Evolutionary conservation across 2,888 invertebrate species (phyloP), one percentile per base, ranked within the genome.

Genomic region (Pheosia tremula): DNA sequence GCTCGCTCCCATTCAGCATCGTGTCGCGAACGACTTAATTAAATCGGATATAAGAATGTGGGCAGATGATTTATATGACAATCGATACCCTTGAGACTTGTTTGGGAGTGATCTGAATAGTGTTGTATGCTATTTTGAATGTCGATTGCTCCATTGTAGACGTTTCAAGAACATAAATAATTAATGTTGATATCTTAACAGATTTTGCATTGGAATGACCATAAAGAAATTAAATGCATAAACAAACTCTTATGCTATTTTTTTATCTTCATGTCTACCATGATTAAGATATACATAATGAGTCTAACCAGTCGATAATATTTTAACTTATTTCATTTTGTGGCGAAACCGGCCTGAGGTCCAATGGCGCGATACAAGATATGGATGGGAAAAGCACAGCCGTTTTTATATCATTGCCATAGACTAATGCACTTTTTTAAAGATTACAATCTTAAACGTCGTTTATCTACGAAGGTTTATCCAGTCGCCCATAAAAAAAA

Each of bases 21-120:
- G 90, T 90, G 91, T 89, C 87, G 85, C 83, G 80, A 82, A 89
- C 82, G 87, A 91, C 89, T 91, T 92, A 90, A 93, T 92, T 93
- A 93, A 91, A 91, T 89, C 84, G 82, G 80, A 82, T 84, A 79
- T 85, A 78, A 79, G 76, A 80, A 71, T 83, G 87, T 87, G 83
- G 89, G 87, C 82, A 88, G 87, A 88, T 90, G 88, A 89, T 89
- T 81, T 86, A 86, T 85, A 63, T 77, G 71, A 79, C 79, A 78
- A 55, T 55, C 13, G 55, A 39, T 13, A 54, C 80, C 75, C 79
- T 64, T 50, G 78, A 73, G 76, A 68, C 74, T 76, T 71, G 72
- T 75, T 53, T 58, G 45, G 53, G 54, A 67, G 54, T 47, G 60
- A 66, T 54, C 57, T 59, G 57, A 58, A 63, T 66, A 64, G 52